Percentiles rank a stretch among this genome's conserved stretches.
Conservation (phyloP, 1,140 invertebrate species). For the Bemisia tabaci region DNA sequence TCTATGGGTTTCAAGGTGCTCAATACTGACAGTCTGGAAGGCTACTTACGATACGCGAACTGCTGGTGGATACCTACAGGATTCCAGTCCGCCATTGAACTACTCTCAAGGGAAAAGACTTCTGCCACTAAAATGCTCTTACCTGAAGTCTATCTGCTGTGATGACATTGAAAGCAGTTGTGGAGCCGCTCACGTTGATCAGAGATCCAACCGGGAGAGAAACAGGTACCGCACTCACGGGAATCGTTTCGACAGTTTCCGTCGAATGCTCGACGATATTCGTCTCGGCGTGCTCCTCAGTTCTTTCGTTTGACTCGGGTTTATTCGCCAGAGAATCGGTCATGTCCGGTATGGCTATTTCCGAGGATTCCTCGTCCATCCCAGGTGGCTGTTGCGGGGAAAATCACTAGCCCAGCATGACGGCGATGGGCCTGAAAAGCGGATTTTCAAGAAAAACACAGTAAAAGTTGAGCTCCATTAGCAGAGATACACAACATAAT, state of each 20-base stretch:
- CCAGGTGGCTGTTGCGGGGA: neutral
- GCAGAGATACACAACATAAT: too few species aligned
- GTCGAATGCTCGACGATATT: neutral
- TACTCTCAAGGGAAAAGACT: too few species aligned
- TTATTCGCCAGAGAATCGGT: neutral
- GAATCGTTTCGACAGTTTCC: neutral
- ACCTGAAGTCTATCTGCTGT: conserved; percentile 63
- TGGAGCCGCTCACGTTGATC: conserved; percentile 44
- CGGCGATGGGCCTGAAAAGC: too few species aligned
- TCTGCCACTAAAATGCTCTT: conserved; percentile 10
- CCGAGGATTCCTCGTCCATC: neutral
- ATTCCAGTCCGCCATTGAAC: too few species aligned
- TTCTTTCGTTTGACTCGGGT: neutral
- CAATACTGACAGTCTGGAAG: too few species aligned
- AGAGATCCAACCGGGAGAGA: conserved; percentile 60
- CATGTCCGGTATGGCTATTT: neutral
- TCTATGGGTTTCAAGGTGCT: too few species aligned
- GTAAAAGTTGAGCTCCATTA: too few species aligned
- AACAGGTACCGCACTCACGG: neutral
- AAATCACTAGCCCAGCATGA: too few species aligned
- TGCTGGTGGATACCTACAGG: too few species aligned
- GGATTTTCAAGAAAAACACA: too few species aligned
- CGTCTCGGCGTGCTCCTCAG: neutral
- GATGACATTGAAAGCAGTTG: conserved; percentile 69
- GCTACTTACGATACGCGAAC: too few species aligned